Evolutionary conservation across 2,113 vertebrate species (phyloP).

Genomic region (Butastur rufipennis): DNA sequence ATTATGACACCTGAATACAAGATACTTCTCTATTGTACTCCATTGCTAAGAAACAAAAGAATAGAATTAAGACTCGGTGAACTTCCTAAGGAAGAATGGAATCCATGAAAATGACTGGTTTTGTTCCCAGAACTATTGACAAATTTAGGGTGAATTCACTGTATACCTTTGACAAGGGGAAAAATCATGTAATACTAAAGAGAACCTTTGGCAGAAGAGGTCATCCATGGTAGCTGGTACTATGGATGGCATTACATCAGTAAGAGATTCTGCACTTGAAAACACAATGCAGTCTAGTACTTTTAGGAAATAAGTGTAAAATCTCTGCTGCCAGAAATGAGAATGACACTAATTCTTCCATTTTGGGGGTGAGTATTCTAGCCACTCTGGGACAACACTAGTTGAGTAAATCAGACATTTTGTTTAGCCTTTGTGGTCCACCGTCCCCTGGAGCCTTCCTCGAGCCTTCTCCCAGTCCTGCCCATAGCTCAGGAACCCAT

Average conservation of each 20-base stretch:
- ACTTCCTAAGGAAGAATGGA: background rate
- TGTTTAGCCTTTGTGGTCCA: background rate
- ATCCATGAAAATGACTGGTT: background rate
- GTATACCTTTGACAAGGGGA: background rate
- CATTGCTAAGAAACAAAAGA: background rate
- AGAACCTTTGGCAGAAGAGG: background rate
- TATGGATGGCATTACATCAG: background rate
- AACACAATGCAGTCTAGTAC: background rate
- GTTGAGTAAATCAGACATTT: background rate
- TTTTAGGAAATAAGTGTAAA: background rate
- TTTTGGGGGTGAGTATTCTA: background rate
- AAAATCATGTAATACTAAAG: background rate
- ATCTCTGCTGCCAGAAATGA: background rate
- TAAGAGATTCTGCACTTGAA: background rate
- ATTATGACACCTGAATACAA: background rate
- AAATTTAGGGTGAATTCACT: background rate
- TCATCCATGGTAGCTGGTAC: background rate
- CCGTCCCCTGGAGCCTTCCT: background rate
- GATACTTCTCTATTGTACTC: background rate
- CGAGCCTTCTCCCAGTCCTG: rapidly evolving
- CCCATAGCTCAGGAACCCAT: background rate
- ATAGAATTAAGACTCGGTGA: background rate
- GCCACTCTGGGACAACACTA: background rate
- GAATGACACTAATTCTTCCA: background rate
- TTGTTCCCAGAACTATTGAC: background rate